Conservation (phyloP, 2,888 invertebrate species). For the Argyresthia albistria region DNA sequence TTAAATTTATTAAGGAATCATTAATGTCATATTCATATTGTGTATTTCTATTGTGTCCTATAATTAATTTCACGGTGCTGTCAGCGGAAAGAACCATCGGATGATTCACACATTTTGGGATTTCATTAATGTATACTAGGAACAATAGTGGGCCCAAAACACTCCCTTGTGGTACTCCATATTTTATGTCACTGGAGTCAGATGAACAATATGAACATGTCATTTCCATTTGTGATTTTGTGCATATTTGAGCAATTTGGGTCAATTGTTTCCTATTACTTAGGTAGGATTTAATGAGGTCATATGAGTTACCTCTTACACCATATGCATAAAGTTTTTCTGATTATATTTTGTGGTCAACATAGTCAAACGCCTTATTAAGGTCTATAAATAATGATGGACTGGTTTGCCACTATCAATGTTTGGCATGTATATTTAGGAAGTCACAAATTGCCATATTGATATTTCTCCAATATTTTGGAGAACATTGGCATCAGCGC, state of each 20-base stretch:
- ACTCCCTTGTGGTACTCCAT: not conserved
- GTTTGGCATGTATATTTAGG: not conserved
- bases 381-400: not conserved
- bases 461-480: not conserved
- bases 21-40: not conserved
- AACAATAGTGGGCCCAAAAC: not conserved
- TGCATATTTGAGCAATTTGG: too few species aligned
- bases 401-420: not conserved
- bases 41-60: not conserved
- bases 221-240: not conserved
- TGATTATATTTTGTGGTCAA: not conserved
- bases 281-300: not conserved
- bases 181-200: not conserved
- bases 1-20: not conserved
- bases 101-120: not conserved
- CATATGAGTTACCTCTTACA: not conserved
- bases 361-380: not conserved
- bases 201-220: not conserved
- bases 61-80: not conserved
- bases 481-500: too few species aligned
- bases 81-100: not conserved
- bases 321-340: not conserved
- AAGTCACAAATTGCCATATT: not conserved
- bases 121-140: not conserved
- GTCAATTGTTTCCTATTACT: not conserved